Percentiles rank a stretch among this genome's conserved stretches.
These are phyloP conservation scores for Mastigias papua DNA, from an alignment of 30 jellyfish, hydroid and myxozoan genomes.

Conservation along the genomic window DNA sequence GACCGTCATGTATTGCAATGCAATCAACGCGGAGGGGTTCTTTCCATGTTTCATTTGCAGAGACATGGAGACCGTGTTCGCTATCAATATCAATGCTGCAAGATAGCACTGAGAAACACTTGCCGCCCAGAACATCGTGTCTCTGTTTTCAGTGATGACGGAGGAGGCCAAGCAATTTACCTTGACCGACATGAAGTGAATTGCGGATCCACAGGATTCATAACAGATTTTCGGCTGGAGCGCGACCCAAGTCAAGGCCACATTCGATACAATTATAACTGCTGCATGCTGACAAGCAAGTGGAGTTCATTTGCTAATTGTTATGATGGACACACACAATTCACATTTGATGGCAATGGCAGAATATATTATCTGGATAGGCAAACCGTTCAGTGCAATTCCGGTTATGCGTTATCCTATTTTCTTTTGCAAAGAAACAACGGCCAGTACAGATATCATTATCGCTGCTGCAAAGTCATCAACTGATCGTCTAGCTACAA, in stretches of 20 bases:
- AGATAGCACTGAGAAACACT: not conserved
- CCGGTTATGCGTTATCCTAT: conserved; percentile 45
- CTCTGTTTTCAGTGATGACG: conserved; percentile 32
- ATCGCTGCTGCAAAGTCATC: conserved; percentile 49
- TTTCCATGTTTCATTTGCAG: conserved; percentile 5
- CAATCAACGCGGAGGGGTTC: not conserved
- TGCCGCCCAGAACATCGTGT: not conserved
- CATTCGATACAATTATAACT: conserved; percentile 37
- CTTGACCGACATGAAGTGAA: conserved; percentile 42
- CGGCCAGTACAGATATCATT: conserved; percentile 21
- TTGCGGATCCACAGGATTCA: conserved; percentile 31
- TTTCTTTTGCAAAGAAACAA: conserved; percentile 18
- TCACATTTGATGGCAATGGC: conserved; percentile 52
- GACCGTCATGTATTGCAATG: conserved; percentile 41
- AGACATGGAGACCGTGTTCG: not conserved
- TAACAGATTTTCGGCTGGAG: conserved; percentile 23
- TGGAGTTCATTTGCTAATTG: conserved; percentile 15
- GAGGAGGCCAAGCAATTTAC: conserved; percentile 22
- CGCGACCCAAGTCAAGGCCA: conserved; percentile 3
- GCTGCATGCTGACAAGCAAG: conserved; percentile 22
- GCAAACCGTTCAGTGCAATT: conserved; percentile 30
- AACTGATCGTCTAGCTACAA: not conserved
- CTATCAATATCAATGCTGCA: conserved; percentile 33
- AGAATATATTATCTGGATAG: conserved; percentile 50
- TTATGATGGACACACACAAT: conserved; percentile 10